phyloP scores from a whole-genome alignment of 2,888 invertebrate species.

The Dicyrtomina minuta region DNA sequence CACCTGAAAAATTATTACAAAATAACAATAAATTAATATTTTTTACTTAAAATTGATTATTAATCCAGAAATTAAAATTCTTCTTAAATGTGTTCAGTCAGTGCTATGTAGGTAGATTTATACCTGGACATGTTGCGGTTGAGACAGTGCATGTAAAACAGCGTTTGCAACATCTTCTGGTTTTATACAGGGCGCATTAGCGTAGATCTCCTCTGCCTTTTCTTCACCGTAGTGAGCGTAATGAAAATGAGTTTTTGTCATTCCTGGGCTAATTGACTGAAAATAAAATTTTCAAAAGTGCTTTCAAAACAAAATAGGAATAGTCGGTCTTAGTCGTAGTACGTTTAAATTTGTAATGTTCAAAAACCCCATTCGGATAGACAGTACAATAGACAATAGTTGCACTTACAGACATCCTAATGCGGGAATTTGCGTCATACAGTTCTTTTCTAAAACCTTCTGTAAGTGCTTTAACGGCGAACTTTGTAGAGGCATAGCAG shows the following conservation, averaged over 20 bases:
- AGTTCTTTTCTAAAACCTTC: conserved; percentile 62
- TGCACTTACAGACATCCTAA: conserved; percentile 56
- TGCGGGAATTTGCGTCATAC: conserved; percentile 57
- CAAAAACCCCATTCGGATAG: too few relatives aligned
- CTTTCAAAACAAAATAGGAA: too few relatives aligned
- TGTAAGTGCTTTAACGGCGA: conserved; percentile 62
- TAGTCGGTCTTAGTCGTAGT: too few relatives aligned
- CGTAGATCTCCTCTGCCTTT: conserved; percentile 55
- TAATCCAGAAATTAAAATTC: too few relatives aligned
- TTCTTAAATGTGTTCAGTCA: too few relatives aligned
- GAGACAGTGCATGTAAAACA: conserved; percentile 64
- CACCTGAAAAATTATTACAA: conserved; percentile 8
- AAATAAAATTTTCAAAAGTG: conserved; percentile 19
- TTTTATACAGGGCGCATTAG: conserved; percentile 58
- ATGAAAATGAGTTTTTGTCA: conserved; percentile 46
- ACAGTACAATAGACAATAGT: too few relatives aligned
- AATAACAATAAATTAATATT: background rate
- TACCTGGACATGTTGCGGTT: conserved; percentile 65
- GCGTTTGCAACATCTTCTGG: conserved; percentile 66
- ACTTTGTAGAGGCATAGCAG: conserved; percentile 63
- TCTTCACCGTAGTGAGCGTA: conserved; percentile 43
- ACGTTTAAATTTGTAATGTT: too few relatives aligned
- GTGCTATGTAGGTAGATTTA: background rate
- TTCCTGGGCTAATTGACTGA: conserved; percentile 50
- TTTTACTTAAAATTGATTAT: too few relatives aligned